These are phyloP conservation scores for Etia nguti DNA, from an alignment of 2,113 vertebrate genomes.

Conservation along the genomic window DNA sequence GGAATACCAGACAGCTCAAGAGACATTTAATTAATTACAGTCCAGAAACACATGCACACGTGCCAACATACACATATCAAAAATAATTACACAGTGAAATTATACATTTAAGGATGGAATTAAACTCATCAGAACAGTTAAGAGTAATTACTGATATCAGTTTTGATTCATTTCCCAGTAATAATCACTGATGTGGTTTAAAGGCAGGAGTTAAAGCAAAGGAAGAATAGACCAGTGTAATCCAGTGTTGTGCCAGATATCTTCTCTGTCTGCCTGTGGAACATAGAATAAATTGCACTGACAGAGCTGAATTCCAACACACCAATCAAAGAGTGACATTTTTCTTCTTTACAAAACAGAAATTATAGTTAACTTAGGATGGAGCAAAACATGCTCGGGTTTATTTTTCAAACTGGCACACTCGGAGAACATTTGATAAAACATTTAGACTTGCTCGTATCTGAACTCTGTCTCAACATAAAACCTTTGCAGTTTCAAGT, in stretches of 20 bases:
- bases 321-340: conserved; percentile 15
- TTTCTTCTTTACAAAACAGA: conserved; percentile 3
- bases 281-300: neutral
- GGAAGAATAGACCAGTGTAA: neutral
- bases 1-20: neutral
- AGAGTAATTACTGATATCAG: conserved; percentile 8
- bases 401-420: neutral
- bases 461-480: neutral
- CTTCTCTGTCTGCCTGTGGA: neutral
- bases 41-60: neutral
- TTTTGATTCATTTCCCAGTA: neutral
- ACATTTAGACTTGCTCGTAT: neutral
- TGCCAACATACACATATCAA: neutral
- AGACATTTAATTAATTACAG: neutral
- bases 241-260: neutral
- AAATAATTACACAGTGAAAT: neutral
- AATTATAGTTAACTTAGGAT: conserved; percentile 18
- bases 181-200: conserved; percentile 4
- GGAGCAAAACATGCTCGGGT: neutral
- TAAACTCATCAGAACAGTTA: neutral
- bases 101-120: neutral
- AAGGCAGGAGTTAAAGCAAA: neutral
- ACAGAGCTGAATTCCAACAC: conserved; percentile 35
- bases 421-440: neutral
- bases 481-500: neutral